phyloP scores from a whole-genome alignment of 2,113 vertebrate genomes.

The Laticauda laticaudata region DNA sequence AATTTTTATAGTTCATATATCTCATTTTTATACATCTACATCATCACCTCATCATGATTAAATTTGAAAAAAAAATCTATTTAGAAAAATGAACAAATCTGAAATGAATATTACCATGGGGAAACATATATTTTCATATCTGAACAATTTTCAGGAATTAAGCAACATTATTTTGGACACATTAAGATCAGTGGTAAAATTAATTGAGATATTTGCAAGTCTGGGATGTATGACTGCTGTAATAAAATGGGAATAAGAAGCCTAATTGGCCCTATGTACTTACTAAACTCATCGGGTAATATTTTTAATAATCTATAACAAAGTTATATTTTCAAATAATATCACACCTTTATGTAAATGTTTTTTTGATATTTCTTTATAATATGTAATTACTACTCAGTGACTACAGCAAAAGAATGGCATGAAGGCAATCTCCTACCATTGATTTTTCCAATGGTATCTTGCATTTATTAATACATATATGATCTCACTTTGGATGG shows the following conservation, averaged over 20 bases:
- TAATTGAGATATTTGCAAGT: conserved; percentile 43
- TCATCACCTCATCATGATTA: background rate
- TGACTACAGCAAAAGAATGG: background rate
- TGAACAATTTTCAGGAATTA: conserved; percentile 21
- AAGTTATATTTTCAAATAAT: background rate
- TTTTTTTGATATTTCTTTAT: background rate
- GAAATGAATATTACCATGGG: background rate
- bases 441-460: background rate
- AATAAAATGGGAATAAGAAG: conserved; percentile 19
- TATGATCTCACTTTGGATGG: background rate
- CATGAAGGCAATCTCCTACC: background rate
- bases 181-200: conserved; percentile 45
- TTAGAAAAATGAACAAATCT: background rate
- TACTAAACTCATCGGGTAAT: background rate
- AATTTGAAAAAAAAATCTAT: background rate
- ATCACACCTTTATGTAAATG: background rate
- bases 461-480: background rate
- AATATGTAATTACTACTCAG: background rate
- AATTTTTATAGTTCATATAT: background rate
- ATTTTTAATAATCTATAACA: background rate
- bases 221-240: conserved; percentile 25
- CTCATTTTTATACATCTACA: background rate
- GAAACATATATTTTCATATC: background rate
- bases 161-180: background rate
- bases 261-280: conserved; percentile 23